Evolutionary conservation across 2,888 invertebrate species (phyloP).

Genomic region (Cosmia trapezina): DNA sequence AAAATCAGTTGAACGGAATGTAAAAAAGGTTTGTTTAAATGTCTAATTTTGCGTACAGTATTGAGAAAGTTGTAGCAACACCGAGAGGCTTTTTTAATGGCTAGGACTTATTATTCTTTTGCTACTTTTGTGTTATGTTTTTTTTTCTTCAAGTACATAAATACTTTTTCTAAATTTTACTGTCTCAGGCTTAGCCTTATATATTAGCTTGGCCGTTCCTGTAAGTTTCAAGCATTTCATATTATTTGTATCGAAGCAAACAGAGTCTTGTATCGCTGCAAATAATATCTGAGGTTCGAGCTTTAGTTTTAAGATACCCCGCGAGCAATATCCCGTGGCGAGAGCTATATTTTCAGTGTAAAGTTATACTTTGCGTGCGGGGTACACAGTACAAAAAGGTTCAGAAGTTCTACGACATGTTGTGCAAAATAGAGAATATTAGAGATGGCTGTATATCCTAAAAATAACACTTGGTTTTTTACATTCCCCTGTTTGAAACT

Average conservation of each 20-base stretch:
- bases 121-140: too few relatives aligned
- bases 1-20: background rate
- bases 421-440: background rate
- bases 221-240: slow-evolving; percentile 3
- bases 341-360: slow-evolving; percentile 29
- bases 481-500: background rate
- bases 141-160: background rate
- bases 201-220: slow-evolving; percentile 35
- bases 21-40: too few relatives aligned
- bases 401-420: background rate
- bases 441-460: background rate
- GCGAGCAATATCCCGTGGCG: slow-evolving; percentile 14
- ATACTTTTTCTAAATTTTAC: background rate
- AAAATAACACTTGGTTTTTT: background rate
- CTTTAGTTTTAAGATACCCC: slow-evolving; percentile 33
- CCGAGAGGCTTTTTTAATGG: background rate
- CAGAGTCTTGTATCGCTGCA: background rate
- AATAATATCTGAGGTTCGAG: slow-evolving; percentile 8
- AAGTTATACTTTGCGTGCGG: slow-evolving; percentile 3
- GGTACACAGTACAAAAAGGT: slow-evolving; percentile 27
- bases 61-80: too few relatives aligned
- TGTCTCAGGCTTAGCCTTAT: background rate
- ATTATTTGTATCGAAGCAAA: slow-evolving; percentile 26
- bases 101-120: too few relatives aligned
- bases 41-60: background rate